Conservation (phyloP, 1,140 invertebrate species). For the Eueides isabella region DNA sequence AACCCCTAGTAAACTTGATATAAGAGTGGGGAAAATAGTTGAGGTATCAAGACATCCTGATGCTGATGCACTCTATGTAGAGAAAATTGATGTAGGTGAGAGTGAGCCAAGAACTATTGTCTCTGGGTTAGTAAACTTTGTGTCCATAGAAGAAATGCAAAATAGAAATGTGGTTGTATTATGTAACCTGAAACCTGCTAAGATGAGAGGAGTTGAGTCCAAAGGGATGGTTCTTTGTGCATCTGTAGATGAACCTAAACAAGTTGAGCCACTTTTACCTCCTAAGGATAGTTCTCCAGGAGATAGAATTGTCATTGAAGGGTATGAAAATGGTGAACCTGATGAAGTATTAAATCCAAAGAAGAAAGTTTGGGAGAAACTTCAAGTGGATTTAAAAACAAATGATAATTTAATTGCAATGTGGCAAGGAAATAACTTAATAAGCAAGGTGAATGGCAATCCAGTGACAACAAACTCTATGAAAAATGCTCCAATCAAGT, state of each 20-base stretch:
- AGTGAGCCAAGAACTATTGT: slow-evolving; percentile 84
- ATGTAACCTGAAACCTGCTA: slow-evolving; percentile 96
- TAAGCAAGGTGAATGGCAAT: slow-evolving; percentile 86
- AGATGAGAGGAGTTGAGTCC: slow-evolving; percentile 95
- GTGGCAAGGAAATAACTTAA: slow-evolving; percentile 91
- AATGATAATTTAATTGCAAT: slow-evolving; percentile 88
- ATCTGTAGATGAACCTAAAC: slow-evolving; percentile 89
- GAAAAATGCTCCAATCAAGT: slow-evolving; percentile 90
- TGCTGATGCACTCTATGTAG: slow-evolving; percentile 96
- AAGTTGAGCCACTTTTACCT: slow-evolving; percentile 92
- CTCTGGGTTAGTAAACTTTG: slow-evolving; percentile 92
- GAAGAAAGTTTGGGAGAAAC: slow-evolving; percentile 98
- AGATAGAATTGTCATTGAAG: slow-evolving; percentile 91
- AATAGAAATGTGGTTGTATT: slow-evolving; percentile 93
- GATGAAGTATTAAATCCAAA: slow-evolving; percentile 97
- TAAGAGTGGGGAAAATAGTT: slow-evolving; percentile 96
- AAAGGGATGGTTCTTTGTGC: slow-evolving; percentile 96
- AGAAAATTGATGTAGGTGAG: slow-evolving; percentile 94
- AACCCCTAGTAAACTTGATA: slow-evolving; percentile 90
- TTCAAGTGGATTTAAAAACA: slow-evolving; percentile 92
- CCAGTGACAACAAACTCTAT: slow-evolving; percentile 87
- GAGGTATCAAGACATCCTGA: slow-evolving; percentile 96
- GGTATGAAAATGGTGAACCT: slow-evolving; percentile 89
- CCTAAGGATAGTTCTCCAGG: slow-evolving; percentile 89
- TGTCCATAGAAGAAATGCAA: slow-evolving; percentile 94